Percentiles rank a stretch among this genome's conserved stretches.
These are phyloP conservation scores for Pollachius pollachius DNA, from an alignment of 2,113 vertebrate genomes.

Conservation along the genomic window DNA sequence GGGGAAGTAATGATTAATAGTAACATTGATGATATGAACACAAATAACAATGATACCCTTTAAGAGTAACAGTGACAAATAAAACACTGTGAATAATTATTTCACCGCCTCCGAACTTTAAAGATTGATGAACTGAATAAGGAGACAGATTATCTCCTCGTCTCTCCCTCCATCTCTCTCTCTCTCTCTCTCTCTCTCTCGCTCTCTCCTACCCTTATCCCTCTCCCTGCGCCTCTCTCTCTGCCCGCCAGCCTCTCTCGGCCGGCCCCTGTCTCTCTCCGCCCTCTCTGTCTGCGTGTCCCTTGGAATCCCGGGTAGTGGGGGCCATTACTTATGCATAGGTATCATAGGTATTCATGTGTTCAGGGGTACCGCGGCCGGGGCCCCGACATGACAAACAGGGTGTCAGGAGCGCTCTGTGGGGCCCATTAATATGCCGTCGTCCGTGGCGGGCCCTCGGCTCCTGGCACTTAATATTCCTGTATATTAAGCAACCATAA, in stretches of 20 bases:
- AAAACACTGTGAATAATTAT: no score
- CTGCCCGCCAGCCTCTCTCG: constrained; percentile 37
- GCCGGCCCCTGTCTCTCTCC: background rate
- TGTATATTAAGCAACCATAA: constrained; percentile 81
- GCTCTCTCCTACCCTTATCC: constrained; percentile 34
- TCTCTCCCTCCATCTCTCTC: background rate
- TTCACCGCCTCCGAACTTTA: no score
- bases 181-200: constrained; percentile 4
- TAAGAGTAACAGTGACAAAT: no score
- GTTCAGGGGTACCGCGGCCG: constrained; percentile 67
- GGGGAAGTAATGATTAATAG: no score
- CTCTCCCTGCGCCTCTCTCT: constrained; percentile 59
- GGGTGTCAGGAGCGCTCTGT: constrained; percentile 72
- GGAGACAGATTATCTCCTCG: background rate
- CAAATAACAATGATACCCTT: no score
- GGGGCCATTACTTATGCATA: constrained; percentile 80
- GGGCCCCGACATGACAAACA: constrained; percentile 75
- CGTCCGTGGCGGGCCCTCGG: constrained; percentile 70
- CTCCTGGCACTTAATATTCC: constrained; percentile 76
- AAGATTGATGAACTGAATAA: no score
- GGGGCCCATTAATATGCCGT: constrained; percentile 74
- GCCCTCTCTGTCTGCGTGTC: background rate
- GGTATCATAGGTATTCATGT: constrained; percentile 82
- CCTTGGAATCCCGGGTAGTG: background rate
- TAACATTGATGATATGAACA: no score